phyloP scores from a whole-genome alignment of 2,888 invertebrate genomes.

The Flexamia atlantica region DNA sequence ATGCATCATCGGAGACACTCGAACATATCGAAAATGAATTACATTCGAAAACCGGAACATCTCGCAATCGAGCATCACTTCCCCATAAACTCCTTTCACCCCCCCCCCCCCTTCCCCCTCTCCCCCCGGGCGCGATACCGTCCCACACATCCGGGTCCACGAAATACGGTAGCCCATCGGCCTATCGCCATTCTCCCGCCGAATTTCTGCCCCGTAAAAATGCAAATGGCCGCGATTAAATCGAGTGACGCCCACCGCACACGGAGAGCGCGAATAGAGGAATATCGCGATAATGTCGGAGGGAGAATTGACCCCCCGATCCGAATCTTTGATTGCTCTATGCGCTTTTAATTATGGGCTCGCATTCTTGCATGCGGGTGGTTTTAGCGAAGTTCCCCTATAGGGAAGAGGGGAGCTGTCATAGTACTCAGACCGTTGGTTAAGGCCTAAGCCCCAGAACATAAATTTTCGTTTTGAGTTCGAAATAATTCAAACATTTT shows the following conservation, averaged over 20 bases:
- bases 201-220: conserved; percentile 19
- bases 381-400: too few species aligned
- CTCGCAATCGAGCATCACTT: too few species aligned
- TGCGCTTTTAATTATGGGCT: conserved; percentile 15
- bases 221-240: conserved; percentile 8
- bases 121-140: not conserved
- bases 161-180: conserved; percentile 18
- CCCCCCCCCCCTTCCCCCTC: not conserved
- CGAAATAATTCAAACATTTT: too few species aligned
- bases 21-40: too few species aligned
- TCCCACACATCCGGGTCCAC: not conserved
- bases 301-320: not conserved
- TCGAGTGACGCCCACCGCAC: not conserved
- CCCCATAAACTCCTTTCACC: too few species aligned
- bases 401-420: too few species aligned
- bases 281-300: not conserved
- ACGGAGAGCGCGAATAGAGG: not conserved
- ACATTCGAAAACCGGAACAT: too few species aligned
- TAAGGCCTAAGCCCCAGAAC: too few species aligned
- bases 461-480: too few species aligned
- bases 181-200: not conserved
- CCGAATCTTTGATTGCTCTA: not conserved
- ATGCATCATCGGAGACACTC: too few species aligned
- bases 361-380: too few species aligned
- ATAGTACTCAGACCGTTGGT: too few species aligned